phyloP scores from a whole-genome alignment of 1,140 invertebrate species.

The Leptonema lineaticorne region DNA sequence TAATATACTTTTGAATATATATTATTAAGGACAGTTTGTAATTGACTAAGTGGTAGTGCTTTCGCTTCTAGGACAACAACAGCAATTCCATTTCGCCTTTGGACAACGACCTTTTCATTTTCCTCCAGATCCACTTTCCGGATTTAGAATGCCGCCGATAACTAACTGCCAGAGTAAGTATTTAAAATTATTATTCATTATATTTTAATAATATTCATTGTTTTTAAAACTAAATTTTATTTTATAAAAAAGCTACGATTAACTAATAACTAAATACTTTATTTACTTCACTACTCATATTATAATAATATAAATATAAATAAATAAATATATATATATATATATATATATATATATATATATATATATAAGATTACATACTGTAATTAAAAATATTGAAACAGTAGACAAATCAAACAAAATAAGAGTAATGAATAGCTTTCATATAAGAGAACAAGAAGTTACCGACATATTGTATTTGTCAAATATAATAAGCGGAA shows the following conservation, averaged over 20 bases:
- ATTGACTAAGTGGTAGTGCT: slow-evolving; percentile 71
- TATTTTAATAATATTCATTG: not conserved
- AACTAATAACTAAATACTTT: too few relatives aligned
- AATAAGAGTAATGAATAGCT: too few relatives aligned
- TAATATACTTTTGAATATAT: not conserved
- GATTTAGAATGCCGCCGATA: slow-evolving; percentile 82
- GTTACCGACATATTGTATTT: not conserved
- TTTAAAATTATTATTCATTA: not conserved
- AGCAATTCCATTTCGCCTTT: slow-evolving; percentile 88
- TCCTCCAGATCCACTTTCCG: slow-evolving; percentile 77
- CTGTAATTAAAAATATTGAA: too few relatives aligned
- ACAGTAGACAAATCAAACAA: too few relatives aligned
- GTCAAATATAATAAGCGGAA: not conserved
- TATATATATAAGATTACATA: too few relatives aligned
- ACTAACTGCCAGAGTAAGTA: slow-evolving; percentile 86
- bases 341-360: too few relatives aligned
- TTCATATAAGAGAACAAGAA: too few relatives aligned
- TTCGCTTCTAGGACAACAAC: slow-evolving; percentile 86
- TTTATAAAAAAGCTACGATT: too few relatives aligned
- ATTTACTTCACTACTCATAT: too few relatives aligned
- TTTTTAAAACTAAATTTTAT: too few relatives aligned
- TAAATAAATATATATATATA: too few relatives aligned
- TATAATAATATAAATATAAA: too few relatives aligned
- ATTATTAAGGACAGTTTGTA: slow-evolving; percentile 52
- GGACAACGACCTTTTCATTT: slow-evolving; percentile 84